phyloP scores from a whole-genome alignment of 2,113 vertebrate species.

The Megaceryle torquata region DNA sequence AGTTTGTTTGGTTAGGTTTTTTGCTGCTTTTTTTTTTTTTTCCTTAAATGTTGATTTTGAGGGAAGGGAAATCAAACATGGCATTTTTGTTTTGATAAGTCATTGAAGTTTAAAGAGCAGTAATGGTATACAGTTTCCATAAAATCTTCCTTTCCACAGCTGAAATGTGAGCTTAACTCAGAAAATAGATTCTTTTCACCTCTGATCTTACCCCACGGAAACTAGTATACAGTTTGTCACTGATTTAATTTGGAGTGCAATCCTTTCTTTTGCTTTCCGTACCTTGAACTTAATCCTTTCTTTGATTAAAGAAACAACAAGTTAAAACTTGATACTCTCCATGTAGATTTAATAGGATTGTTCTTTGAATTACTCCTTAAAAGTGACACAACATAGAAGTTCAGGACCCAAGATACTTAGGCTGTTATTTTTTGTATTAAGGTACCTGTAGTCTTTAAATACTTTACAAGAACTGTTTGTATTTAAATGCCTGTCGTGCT shows the following conservation, averaged over 20 bases:
- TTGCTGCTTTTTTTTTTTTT: neutral
- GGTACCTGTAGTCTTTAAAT: neutral
- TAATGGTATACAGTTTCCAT: neutral
- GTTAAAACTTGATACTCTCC: neutral
- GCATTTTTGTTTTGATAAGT: neutral
- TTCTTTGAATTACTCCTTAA: neutral
- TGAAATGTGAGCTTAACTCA: constrained; percentile 16
- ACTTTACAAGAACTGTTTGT: neutral
- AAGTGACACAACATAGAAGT: neutral
- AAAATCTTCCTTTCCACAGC: neutral
- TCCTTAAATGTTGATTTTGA: constrained; percentile 5
- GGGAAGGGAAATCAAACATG: neutral
- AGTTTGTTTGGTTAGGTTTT: neutral
- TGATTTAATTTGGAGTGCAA: constrained; percentile 18
- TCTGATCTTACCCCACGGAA: neutral
- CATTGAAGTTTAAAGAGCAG: constrained; percentile 26
- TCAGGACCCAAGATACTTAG: neutral
- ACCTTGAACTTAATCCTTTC: neutral
- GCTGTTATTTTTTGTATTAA: neutral
- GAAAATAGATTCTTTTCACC: constrained; percentile 36
- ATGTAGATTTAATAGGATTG: neutral
- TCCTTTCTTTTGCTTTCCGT: constrained; percentile 1
- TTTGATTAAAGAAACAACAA: constrained; percentile 27
- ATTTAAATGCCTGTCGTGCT: neutral
- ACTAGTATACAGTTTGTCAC: neutral